Evolutionary conservation across 2,888 invertebrate genomes (phyloP), one percentile per base, ranked within the genome.

Genomic region (Chromoteleia sp.): DNA sequence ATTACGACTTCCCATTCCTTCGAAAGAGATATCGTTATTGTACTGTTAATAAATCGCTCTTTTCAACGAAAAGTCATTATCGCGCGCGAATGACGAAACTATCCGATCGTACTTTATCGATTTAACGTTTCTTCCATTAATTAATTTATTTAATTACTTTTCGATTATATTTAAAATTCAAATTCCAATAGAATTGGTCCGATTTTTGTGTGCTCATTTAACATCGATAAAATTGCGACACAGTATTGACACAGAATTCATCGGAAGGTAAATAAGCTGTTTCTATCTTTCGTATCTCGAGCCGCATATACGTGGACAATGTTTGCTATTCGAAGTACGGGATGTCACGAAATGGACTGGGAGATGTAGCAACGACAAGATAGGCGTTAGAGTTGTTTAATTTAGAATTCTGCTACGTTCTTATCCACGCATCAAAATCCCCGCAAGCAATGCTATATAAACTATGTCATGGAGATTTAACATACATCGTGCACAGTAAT

Each of bases 391-490:
- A 41, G 50, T 56, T 74, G 67, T 67, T 58, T 59, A 76, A 67
- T 68, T 68, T 52, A 45, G 68, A 68, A 45, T 61, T 58, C 68
- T n/a, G 12, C 17, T 19, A 25, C 68, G 76, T 76, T 65, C 67
- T 75, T 61, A 67, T 68, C 68, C 76, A 68, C 25, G 76, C 76
- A 61, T 76, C 59, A 68, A 68, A 76, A 68, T 76, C 68, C 43
- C 68, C 68, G 52, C 61, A 43, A 54, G 68, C 61, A 61, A 67
- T 30, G 50, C 39, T 58, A 61, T 33, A 45, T 43, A 25, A 76
- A 43, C 52, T 39, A 15, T 30, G 52, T 25, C 48, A 65, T 25
- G 54, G 10, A 29, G 41, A 41, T 56, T 7, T 25, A 25, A 43
- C 39, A 25, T 59, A 12, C 12, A 58, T 36, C 8, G 36, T 17